Conservation (phyloP, 2,888 invertebrate species). For the Apodemia hepburni region DNA sequence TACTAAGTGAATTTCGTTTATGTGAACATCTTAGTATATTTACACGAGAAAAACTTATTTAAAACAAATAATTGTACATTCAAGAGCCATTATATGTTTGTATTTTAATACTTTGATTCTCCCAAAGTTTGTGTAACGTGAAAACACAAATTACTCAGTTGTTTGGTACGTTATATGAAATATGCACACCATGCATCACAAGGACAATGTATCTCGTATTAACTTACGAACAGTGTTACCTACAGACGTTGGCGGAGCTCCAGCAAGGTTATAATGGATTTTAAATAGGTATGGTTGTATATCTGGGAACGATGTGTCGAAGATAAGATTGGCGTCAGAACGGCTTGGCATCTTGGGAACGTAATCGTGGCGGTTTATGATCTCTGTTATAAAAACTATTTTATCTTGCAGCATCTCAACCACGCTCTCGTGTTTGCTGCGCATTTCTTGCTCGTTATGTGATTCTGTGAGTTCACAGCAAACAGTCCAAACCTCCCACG, state of each 20-base stretch:
- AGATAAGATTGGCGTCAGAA: conserved; percentile 94
- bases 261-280: conserved; percentile 90
- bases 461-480: conserved; percentile 93
- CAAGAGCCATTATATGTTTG: background rate
- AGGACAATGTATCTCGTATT: conserved; percentile 87
- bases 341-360: conserved; percentile 97
- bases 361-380: conserved; percentile 97
- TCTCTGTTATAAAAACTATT: conserved; percentile 95
- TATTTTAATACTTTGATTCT: background rate
- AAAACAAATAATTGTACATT: background rate
- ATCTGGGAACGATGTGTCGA: conserved; percentile 95
- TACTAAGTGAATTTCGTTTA: background rate
- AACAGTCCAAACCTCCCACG: conserved; percentile 99
- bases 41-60: background rate
- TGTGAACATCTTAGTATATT: background rate
- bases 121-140: background rate
- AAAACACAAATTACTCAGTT: conserved; percentile 9
- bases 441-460: conserved; percentile 92
- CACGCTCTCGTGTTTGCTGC: conserved; percentile 92
- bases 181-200: conserved; percentile 74
- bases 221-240: conserved; percentile 95
- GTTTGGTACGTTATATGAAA: conserved; percentile 17
- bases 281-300: conserved; percentile 98
- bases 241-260: conserved; percentile 89
- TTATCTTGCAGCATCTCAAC: conserved; percentile 95